phyloP scores from a whole-genome alignment of 2,113 vertebrate species.

The Nestor notabilis region DNA sequence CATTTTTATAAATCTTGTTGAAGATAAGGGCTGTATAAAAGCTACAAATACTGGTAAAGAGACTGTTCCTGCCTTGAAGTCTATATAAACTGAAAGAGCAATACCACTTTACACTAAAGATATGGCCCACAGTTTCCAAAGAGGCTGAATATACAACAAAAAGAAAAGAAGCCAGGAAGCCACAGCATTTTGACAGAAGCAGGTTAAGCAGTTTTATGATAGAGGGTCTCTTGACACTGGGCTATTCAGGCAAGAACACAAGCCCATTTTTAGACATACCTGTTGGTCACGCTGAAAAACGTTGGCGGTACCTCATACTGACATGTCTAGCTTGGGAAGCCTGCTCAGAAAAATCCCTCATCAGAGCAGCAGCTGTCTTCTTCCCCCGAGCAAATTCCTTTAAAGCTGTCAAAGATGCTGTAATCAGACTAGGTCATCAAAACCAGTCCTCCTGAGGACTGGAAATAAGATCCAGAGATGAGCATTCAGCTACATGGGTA shows the following conservation, averaged over 20 bases:
- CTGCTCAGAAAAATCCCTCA: slow-evolving; percentile 80
- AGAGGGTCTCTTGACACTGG: neutral
- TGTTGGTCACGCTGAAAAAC: slow-evolving; percentile 82
- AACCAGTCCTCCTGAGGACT: slow-evolving; percentile 40
- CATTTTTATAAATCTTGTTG: neutral
- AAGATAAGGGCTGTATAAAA: neutral
- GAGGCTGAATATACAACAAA: neutral
- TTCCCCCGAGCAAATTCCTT: slow-evolving; percentile 74
- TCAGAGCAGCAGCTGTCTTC: slow-evolving; percentile 74
- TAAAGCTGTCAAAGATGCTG: slow-evolving; percentile 83
- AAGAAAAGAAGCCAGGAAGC: neutral
- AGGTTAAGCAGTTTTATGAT: neutral
- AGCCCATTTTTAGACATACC: slow-evolving; percentile 74
- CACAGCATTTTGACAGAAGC: neutral
- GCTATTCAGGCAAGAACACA: neutral
- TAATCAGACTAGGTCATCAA: slow-evolving; percentile 74
- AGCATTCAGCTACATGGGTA: slow-evolving; percentile 60
- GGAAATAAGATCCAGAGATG: slow-evolving; percentile 74
- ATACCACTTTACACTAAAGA: neutral
- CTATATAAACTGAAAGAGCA: neutral
- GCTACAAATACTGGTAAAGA: neutral
- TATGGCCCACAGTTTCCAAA: neutral
- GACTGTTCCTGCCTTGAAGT: neutral
- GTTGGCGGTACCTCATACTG: slow-evolving; percentile 76
- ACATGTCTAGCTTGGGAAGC: slow-evolving; percentile 75